A percentile compares a stretch with the other conserved stretches of the same genome.
These are phyloP conservation scores for Threskiornis aethiopicus DNA, from an alignment of 2,797 vertebrate genomes.

Conservation along the genomic window DNA sequence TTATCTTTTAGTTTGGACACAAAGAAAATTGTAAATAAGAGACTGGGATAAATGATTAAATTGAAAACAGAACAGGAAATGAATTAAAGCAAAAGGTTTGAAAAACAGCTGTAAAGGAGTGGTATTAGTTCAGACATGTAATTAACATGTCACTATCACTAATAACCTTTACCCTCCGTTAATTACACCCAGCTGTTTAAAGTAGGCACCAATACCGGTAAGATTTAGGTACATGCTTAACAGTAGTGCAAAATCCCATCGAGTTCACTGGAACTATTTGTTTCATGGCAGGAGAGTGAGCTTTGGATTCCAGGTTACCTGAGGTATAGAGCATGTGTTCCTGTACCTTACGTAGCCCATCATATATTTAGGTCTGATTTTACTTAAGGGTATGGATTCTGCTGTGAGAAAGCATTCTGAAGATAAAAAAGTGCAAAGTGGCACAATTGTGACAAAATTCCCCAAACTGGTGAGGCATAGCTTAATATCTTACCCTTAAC, in stretches of 20 bases:
- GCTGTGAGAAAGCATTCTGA: not conserved
- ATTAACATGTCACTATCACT: not conserved
- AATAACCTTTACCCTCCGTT: not conserved
- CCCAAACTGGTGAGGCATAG: not conserved
- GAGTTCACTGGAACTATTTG: not conserved
- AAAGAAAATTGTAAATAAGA: not conserved
- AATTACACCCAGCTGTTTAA: not conserved
- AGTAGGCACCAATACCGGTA: not conserved
- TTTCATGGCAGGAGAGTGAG: not conserved
- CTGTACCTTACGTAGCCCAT: not conserved
- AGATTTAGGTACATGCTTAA: not conserved
- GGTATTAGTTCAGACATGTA: not conserved
- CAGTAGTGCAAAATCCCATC: not conserved
- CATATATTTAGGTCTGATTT: not conserved
- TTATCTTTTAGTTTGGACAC: not conserved
- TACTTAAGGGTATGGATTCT: not conserved
- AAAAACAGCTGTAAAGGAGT: not conserved
- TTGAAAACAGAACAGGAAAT: not conserved
- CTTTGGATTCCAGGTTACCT: not conserved
- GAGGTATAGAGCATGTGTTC: not conserved
- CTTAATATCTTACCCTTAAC: not conserved
- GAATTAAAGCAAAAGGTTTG: not conserved
- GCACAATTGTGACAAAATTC: not conserved
- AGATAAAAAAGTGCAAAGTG: not conserved
- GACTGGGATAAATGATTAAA: not conserved